These are phyloP conservation scores for Sinentomon sp. DNA, from an alignment of 2,888 invertebrate genomes.

Conservation along the genomic window DNA sequence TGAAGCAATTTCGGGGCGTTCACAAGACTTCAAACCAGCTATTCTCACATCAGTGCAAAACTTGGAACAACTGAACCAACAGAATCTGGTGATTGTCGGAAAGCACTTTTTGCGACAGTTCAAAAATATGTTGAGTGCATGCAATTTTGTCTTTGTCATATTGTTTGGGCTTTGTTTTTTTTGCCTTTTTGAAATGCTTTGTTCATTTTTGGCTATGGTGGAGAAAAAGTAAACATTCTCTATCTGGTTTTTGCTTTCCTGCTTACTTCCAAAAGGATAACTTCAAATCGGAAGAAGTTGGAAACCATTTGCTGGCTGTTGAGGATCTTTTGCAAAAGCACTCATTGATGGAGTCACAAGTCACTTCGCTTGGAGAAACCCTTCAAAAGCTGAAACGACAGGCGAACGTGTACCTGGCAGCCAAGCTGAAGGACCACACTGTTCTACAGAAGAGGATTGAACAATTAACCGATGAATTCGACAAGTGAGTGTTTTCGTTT, in stretches of 20 bases:
- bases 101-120: too few relatives aligned
- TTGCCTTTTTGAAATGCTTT: too few relatives aligned
- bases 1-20: too few relatives aligned
- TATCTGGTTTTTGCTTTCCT: neutral
- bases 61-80: too few relatives aligned
- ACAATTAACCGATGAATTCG: slow-evolving; percentile 46
- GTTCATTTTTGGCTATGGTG: too few relatives aligned
- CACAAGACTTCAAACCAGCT: too few relatives aligned
- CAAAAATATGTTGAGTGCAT: neutral
- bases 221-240: too few relatives aligned
- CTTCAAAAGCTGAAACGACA: slow-evolving; percentile 45
- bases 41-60: too few relatives aligned
- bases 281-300: slow-evolving; percentile 59
- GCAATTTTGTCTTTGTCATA: neutral
- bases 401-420: slow-evolving; percentile 28
- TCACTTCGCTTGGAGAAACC: slow-evolving; percentile 62
- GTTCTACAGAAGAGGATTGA: slow-evolving; percentile 40
- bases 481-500: too few relatives aligned
- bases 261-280: slow-evolving; percentile 30
- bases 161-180: too few relatives aligned
- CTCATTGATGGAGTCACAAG: slow-evolving; percentile 66
- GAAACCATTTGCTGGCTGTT: slow-evolving; percentile 75
- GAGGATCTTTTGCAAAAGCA: slow-evolving; percentile 86
- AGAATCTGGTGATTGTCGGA: too few relatives aligned
- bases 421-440: slow-evolving; percentile 28